Evolutionary conservation across 2,797 vertebrate genomes (phyloP).

Genomic region (Silurus aristotelis): DNA sequence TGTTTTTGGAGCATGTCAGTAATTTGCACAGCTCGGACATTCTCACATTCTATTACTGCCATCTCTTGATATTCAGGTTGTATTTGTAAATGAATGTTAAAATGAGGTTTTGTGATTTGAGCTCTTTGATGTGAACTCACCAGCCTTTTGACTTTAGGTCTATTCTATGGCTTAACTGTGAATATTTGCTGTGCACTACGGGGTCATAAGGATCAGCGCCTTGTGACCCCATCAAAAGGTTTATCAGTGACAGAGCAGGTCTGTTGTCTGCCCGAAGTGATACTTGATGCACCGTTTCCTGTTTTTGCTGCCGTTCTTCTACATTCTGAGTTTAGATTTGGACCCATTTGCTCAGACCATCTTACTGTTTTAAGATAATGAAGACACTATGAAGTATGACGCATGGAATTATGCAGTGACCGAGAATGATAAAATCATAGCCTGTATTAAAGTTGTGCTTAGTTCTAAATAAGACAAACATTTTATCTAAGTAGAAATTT

Average conservation of each 20-base stretch:
- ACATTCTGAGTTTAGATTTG: neutral
- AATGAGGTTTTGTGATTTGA: neutral
- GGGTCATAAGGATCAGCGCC: slow-evolving; percentile 49
- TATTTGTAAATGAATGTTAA: slow-evolving; percentile 36
- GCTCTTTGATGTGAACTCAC: neutral
- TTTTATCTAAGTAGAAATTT: neutral
- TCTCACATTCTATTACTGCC: neutral
- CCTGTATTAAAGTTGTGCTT: neutral
- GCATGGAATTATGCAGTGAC: neutral
- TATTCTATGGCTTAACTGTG: neutral
- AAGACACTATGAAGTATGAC: neutral
- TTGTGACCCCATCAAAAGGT: slow-evolving; percentile 47
- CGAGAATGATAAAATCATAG: neutral
- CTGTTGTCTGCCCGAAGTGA: slow-evolving; percentile 67
- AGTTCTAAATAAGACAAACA: neutral
- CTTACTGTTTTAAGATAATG: neutral
- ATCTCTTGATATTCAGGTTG: slow-evolving; percentile 27
- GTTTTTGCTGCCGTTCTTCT: slow-evolving; percentile 27
- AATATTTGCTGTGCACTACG: slow-evolving; percentile 37
- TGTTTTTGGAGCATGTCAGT: neutral
- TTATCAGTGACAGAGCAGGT: slow-evolving; percentile 57
- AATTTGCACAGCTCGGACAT: neutral
- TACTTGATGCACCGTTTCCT: slow-evolving; percentile 64
- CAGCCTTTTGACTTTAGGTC: neutral
- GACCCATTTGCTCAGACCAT: neutral